Evolutionary conservation across 2,888 invertebrate genomes (phyloP).

Genomic region (Isotomurus palustris): DNA sequence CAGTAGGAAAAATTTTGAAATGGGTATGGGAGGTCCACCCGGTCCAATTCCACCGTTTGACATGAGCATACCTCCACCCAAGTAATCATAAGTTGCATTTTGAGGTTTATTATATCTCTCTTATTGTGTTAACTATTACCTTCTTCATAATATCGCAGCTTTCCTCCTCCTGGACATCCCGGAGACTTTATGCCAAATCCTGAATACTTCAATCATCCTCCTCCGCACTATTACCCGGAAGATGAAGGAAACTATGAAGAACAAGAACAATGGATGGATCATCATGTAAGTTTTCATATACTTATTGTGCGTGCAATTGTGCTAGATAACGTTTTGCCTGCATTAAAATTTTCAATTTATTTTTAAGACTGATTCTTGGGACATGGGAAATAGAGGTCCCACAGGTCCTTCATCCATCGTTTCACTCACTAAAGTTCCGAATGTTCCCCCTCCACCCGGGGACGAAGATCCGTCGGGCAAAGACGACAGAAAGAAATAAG

Average conservation of each 20-base stretch:
- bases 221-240: slow-evolving; percentile 29
- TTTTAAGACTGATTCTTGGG: slow-evolving; percentile 61
- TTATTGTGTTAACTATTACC: not conserved
- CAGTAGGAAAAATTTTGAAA: slow-evolving; percentile 57
- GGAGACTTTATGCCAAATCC: slow-evolving; percentile 39
- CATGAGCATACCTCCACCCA: slow-evolving; percentile 53
- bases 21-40: slow-evolving; percentile 26
- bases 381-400: slow-evolving; percentile 52
- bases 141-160: slow-evolving; percentile 1
- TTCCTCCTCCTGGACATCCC: slow-evolving; percentile 31
- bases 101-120: too few species aligned
- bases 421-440: slow-evolving; percentile 43
- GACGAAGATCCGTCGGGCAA: slow-evolving; percentile 27
- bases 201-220: slow-evolving; percentile 40
- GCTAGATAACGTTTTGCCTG: slow-evolving; percentile 48
- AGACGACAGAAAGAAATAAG: slow-evolving; percentile 18
- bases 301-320: not conserved
- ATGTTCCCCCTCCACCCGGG: slow-evolving; percentile 46
- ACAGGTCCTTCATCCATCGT: slow-evolving; percentile 45
- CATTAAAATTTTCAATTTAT: too few species aligned
- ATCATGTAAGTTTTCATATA: slow-evolving; percentile 48
- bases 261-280: slow-evolving; percentile 65
- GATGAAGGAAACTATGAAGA: slow-evolving; percentile 33
- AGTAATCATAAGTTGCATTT: slow-evolving; percentile 29
- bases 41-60: slow-evolving; percentile 58